These are phyloP conservation scores for Sciaenops ocellatus DNA, from an alignment of 2,797 vertebrate genomes.

Conservation along the genomic window DNA sequence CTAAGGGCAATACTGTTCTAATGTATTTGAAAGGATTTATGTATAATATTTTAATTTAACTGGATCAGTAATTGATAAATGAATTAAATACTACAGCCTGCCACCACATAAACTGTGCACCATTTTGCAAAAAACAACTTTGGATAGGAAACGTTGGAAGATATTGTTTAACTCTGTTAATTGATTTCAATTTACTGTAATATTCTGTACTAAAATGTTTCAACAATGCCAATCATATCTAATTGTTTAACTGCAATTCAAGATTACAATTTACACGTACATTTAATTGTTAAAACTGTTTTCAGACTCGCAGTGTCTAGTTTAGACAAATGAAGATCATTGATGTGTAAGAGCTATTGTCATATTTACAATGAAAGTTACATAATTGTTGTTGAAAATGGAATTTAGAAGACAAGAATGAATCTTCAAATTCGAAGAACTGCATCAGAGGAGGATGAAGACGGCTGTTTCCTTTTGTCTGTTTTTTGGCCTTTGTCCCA, in stretches of 20 bases:
- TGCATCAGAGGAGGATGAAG: background rate
- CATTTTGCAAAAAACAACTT: background rate
- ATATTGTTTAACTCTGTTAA: background rate
- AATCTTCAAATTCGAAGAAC: conserved; percentile 6
- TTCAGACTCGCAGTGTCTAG: background rate
- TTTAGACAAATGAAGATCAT: background rate
- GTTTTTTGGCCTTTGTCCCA: background rate
- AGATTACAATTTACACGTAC: background rate
- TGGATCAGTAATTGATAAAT: background rate
- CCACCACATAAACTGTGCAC: background rate
- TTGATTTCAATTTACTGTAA: background rate
- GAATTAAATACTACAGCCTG: background rate
- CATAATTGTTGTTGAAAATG: background rate
- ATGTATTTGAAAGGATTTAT: background rate
- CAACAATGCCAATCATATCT: too few species aligned
- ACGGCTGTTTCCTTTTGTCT: background rate
- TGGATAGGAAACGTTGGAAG: background rate
- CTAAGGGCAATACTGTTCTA: background rate
- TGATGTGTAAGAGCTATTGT: background rate
- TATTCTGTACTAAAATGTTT: background rate
- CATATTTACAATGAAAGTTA: background rate
- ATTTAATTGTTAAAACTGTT: background rate
- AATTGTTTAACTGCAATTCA: background rate
- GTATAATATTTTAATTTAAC: background rate
- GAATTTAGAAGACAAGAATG: background rate